These are phyloP conservation scores for Coptodon bakossiorum DNA, from an alignment of 2,113 vertebrate species.

Conservation along the genomic window DNA sequence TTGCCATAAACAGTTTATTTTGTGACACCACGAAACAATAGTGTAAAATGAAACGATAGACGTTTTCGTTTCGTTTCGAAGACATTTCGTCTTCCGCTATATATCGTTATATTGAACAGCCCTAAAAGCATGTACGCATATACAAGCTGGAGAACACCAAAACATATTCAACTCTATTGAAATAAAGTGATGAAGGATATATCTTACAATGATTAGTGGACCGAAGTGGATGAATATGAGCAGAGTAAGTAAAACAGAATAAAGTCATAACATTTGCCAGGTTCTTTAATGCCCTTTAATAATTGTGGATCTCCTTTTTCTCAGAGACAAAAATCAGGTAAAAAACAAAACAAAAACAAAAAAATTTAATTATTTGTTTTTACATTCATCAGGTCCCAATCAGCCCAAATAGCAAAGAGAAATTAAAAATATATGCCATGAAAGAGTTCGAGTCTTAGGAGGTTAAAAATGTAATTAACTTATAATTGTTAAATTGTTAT, in stretches of 20 bases:
- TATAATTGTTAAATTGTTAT: not conserved
- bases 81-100: rapidly evolving
- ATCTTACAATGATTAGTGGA: not conserved
- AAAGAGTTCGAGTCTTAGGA: not conserved
- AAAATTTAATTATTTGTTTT: not conserved
- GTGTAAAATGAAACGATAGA: not conserved
- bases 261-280: not conserved
- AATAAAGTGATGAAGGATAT: not conserved
- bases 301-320: not conserved
- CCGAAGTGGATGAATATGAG: not conserved
- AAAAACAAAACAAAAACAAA: too few species aligned
- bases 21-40: not conserved
- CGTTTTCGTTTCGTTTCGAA: rapidly evolving
- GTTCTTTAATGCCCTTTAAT: not conserved
- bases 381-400: not conserved
- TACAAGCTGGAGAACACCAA: not conserved
- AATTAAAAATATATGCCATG: not conserved
- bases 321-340: not conserved
- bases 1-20: not conserved
- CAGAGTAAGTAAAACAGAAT: not conserved
- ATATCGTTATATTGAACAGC: not conserved
- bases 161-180: not conserved
- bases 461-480: rapidly evolving
- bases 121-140: not conserved
- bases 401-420: not conserved